These are phyloP conservation scores for Cynopterus brachyotis DNA, from an alignment of 2,113 vertebrate species.

Conservation along the genomic window DNA sequence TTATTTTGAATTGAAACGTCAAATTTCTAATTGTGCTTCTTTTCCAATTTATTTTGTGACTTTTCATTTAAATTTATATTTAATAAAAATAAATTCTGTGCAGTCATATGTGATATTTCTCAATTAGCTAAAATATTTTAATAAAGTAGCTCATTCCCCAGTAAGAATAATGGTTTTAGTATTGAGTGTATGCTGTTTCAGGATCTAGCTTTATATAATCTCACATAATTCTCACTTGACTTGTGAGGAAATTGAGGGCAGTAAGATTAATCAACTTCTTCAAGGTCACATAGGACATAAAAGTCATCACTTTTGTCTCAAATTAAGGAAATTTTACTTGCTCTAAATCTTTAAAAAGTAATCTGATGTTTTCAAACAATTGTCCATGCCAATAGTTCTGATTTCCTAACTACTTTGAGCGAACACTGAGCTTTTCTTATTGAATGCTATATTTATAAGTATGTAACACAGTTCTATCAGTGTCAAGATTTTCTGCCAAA, in stretches of 20 bases:
- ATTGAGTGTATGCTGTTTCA: background rate
- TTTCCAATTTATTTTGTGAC: background rate
- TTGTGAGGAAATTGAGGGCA: background rate
- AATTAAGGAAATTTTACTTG: background rate
- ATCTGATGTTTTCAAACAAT: background rate
- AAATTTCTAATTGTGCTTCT: background rate
- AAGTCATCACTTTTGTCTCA: background rate
- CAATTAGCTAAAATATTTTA: background rate
- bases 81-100: background rate
- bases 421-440: background rate
- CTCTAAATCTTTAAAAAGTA: background rate
- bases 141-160: background rate
- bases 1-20: background rate
- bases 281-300: background rate
- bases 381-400: background rate
- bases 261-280: background rate
- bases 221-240: background rate
- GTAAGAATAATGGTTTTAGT: background rate
- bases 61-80: background rate
- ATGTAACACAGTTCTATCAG: conserved; percentile 1
- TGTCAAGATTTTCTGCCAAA: conserved; percentile 19
- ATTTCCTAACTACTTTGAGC: background rate
- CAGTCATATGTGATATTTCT: background rate
- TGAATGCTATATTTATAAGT: background rate
- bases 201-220: background rate